Evolutionary conservation across 2,888 invertebrate species (phyloP).

Genomic region (Agriopis leucophaearia): DNA sequence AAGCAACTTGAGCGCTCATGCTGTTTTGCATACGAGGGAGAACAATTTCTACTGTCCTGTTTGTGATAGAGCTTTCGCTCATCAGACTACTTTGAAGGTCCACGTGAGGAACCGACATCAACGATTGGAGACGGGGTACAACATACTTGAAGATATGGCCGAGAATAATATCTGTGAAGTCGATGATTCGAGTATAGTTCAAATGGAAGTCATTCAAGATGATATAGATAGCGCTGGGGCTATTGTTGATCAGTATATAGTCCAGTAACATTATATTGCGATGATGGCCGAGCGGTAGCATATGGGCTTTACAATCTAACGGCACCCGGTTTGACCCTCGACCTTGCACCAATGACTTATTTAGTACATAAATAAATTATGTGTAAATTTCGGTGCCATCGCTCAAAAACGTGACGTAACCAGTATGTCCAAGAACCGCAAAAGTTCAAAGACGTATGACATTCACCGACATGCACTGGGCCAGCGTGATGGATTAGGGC

Average conservation of each 20-base stretch:
- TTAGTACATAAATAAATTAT: no score
- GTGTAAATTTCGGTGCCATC: no score
- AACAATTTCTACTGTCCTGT: slow-evolving; percentile 81
- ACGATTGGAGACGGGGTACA: slow-evolving; percentile 45
- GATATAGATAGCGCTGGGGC: slow-evolving; percentile 61
- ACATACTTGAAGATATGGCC: slow-evolving; percentile 55
- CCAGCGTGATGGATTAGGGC: no score
- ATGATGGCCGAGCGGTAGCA: no score
- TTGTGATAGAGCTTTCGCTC: slow-evolving; percentile 84
- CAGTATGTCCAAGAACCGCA: no score
- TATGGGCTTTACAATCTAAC: no score
- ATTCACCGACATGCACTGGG: no score
- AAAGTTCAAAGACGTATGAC: no score
- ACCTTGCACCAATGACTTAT: no score
- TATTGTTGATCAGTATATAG: slow-evolving; percentile 37
- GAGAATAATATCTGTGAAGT: slow-evolving; percentile 50
- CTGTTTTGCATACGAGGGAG: slow-evolving; percentile 85
- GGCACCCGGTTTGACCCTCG: no score
- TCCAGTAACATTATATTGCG: not conserved
- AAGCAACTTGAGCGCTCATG: slow-evolving; percentile 87
- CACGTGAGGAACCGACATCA: slow-evolving; percentile 68
- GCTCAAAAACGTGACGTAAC: no score
- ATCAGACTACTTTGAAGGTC: slow-evolving; percentile 70
- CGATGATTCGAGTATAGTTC: slow-evolving; percentile 46
- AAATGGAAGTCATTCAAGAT: slow-evolving; percentile 68